Conservation (phyloP, 2,888 invertebrate species). For the Deilephila elpenor region DNA sequence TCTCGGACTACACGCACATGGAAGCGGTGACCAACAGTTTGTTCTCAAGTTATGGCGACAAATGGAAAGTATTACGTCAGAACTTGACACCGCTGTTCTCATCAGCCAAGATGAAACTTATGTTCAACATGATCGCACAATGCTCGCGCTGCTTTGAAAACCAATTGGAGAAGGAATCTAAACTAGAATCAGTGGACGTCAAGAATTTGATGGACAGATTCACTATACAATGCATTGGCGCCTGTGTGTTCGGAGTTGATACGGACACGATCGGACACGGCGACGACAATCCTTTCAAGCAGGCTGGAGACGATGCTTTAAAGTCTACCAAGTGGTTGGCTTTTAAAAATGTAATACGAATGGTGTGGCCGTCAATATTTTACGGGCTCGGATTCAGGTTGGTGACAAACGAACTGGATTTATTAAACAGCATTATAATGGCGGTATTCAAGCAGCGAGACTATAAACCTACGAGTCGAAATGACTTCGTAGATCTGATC, state of each 20-base stretch:
- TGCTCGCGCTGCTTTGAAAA: slow-evolving; percentile 39
- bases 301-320: slow-evolving; percentile 13
- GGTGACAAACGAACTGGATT: slow-evolving; percentile 27
- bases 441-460: slow-evolving; percentile 33
- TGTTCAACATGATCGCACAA: slow-evolving; percentile 47
- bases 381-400: slow-evolving; percentile 32
- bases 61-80: slow-evolving; percentile 44
- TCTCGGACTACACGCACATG: slow-evolving; percentile 35
- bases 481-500: slow-evolving; percentile 43
- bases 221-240: slow-evolving; percentile 35
- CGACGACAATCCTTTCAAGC: slow-evolving; percentile 31
- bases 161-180: slow-evolving; percentile 31
- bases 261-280: slow-evolving; percentile 32
- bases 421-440: slow-evolving; percentile 23
- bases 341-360: slow-evolving; percentile 22
- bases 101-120: slow-evolving; percentile 40
- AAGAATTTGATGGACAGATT: slow-evolving; percentile 33
- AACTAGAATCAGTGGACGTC: slow-evolving; percentile 31
- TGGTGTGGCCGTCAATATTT: slow-evolving; percentile 34
- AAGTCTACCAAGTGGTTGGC: slow-evolving; percentile 18
- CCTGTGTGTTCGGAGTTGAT: slow-evolving; percentile 34
- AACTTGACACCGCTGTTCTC: slow-evolving; percentile 44
- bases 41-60: slow-evolving; percentile 32
- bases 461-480: slow-evolving; percentile 33
- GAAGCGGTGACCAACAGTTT: slow-evolving; percentile 27